Conservation (phyloP, 2,888 invertebrate species). For the Spisula subtruncata region DNA sequence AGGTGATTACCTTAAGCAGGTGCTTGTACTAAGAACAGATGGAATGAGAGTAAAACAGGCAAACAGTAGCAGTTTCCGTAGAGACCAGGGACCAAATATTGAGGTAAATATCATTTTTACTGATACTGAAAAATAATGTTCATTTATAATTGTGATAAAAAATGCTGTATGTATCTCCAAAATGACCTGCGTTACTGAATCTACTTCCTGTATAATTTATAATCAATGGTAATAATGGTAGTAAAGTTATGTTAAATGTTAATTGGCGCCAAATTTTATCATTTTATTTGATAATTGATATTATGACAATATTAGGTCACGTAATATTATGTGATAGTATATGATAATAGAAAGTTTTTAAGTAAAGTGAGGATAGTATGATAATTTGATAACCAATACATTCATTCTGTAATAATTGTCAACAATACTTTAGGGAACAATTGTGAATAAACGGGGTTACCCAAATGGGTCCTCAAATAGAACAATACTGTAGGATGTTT, state of each 20-base stretch:
- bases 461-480: no score
- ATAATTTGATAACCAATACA: neutral
- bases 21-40: constrained; percentile 92
- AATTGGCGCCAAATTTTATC: neutral
- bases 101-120: constrained; percentile 71
- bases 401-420: neutral
- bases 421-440: no score
- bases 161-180: no score
- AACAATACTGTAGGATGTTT: no score
- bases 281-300: neutral
- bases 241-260: no score
- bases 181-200: no score
- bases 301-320: neutral
- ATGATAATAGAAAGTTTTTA: neutral
- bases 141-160: no score
- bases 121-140: no score
- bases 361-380: neutral
- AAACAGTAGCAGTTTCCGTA: constrained; percentile 73
- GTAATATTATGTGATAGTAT: neutral
- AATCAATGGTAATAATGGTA: neutral
- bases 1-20: constrained; percentile 81
- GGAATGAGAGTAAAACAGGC: constrained; percentile 93
- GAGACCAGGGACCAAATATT: constrained; percentile 74
- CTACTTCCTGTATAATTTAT: no score
- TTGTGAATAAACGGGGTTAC: no score